Evolutionary conservation across 2,888 invertebrate genomes (phyloP), one percentile per base, ranked within the genome.

Genomic region (Drepana falcataria): DNA sequence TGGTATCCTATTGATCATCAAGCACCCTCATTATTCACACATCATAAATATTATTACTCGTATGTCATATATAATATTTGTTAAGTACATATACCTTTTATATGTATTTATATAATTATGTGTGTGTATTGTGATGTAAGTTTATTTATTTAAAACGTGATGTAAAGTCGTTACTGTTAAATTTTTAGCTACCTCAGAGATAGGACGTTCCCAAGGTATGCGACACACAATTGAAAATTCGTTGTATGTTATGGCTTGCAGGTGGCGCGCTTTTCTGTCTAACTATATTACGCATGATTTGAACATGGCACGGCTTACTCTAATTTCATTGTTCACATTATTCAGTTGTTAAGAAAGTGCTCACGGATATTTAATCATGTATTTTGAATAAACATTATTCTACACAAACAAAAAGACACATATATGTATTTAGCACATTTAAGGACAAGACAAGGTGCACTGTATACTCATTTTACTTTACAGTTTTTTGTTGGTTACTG

Each of bases 201-300:
- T 93, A 94, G 96, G 96, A 96, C 96, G 71, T 96, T 96, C 90
- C 96, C 96, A 94, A 96, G 96, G 96, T 96, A 95, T 87, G 93
- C 89, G 78, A 79, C 76, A 66, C 65, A 73, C 66, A 68, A 65
- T 72, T 77, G 77, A 71, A 73, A 73, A 73, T 76, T 78, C 83
- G 71, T 81, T 73, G n/a, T 64, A 77, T 81, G 78, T 82, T 75
- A 82, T 84, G 61, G 88, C 87, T 88, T 87, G 79, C 61, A 82
- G 69, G 85, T 87, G 87, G 84, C 87, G 88, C 88, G 90, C 90
- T 88, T 86, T 68, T 75, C 63, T 49, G 33, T 49, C 40, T 61
- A 68, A 59, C 58, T 3, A 3, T 66, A 63, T 63, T 69, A 73
- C 83, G 89, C 90, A 89, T 90, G 89, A 73, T 69, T 75, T 79